A percentile compares a stretch with the other conserved stretches of the same genome.
phyloP scores from a whole-genome alignment of 2,888 invertebrate species.

The Osmoderma eremita region DNA sequence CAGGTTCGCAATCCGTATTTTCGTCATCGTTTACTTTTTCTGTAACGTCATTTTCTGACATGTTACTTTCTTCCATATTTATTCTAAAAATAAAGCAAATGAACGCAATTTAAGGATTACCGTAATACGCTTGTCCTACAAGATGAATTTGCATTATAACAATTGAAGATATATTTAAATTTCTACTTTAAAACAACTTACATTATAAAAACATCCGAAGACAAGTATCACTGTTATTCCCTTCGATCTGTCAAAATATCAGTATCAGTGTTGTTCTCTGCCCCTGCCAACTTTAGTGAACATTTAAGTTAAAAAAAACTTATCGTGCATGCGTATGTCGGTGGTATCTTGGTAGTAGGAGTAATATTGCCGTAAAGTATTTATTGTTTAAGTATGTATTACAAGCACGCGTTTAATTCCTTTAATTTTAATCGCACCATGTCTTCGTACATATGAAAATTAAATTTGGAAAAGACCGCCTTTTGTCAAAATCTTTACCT shows the following conservation, averaged over 20 bases:
- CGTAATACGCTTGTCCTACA: background rate
- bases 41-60: constrained; percentile 50
- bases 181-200: constrained; percentile 32
- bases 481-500: too few species aligned
- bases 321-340: constrained; percentile 24
- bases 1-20: constrained; percentile 42
- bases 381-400: too few species aligned
- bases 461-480: too few species aligned
- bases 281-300: constrained; percentile 37
- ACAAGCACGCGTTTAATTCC: too few species aligned
- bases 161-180: constrained; percentile 1
- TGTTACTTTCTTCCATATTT: constrained; percentile 53
- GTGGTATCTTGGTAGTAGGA: constrained; percentile 17
- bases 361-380: constrained; percentile 2
- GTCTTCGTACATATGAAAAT: too few species aligned
- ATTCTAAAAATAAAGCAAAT: constrained; percentile 54
- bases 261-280: constrained; percentile 21
- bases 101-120: constrained; percentile 44
- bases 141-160: constrained; percentile 7
- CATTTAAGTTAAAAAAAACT: constrained; percentile 19
- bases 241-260: constrained; percentile 40
- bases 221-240: constrained; percentile 35
- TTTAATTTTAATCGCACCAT: too few species aligned
- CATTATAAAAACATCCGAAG: constrained; percentile 41
- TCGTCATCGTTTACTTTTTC: constrained; percentile 37